Base-by-base conservation (phyloP, 2,888 invertebrate genomes). In the Esperia sulphurella region DNA sequence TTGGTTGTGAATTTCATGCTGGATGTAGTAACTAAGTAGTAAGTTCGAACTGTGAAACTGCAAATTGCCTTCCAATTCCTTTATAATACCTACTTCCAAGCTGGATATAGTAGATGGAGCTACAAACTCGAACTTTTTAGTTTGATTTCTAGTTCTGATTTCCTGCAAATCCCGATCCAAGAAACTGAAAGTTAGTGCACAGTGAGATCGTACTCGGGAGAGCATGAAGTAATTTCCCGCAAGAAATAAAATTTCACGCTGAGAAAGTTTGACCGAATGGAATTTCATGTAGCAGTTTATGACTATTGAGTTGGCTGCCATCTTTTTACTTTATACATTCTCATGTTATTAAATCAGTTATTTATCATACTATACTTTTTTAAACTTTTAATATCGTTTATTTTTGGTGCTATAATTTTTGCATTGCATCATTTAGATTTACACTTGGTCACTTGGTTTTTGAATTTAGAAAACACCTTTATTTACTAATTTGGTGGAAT, bases 271-370 rank as follows among this genome's bases (percentile, higher is more conserved):
- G 49, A 50, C 51, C 33, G 60, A 65, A 71, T 69, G 61, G 59
- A 70, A 71, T 71, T 65, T 60, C 56, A 57, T 65, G 55, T 60
- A 58, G 59, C 61, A 61, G 59, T 64, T 72, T 65, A 61, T 55
- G 50, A 51, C 51, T 57, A 55, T 61, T 48, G 57, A 54, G 46
- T 54, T 51, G n/a, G 12, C 30, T 39, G 45, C n/a, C 39, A 45
- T 1, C 28, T 37, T 45, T 35, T 30, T 46, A 33, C 33, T 33
- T 41, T 29, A 46, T 4, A 38, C 12, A 12, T 13, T 38, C 1
- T 38, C 14, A n/a, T n/a, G n/a, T n/a, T n/a, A n/a, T n/a, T n/a
- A n/a, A n/a, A n/a, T n/a, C n/a, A n/a, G n/a, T n/a, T n/a, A n/a
- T n/a, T n/a, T n/a, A n/a, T n/a, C n/a, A n/a, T n/a, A n/a, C n/a